Conservation (phyloP, 2,888 invertebrate genomes). For the Pseudeuparius sepicola region DNA sequence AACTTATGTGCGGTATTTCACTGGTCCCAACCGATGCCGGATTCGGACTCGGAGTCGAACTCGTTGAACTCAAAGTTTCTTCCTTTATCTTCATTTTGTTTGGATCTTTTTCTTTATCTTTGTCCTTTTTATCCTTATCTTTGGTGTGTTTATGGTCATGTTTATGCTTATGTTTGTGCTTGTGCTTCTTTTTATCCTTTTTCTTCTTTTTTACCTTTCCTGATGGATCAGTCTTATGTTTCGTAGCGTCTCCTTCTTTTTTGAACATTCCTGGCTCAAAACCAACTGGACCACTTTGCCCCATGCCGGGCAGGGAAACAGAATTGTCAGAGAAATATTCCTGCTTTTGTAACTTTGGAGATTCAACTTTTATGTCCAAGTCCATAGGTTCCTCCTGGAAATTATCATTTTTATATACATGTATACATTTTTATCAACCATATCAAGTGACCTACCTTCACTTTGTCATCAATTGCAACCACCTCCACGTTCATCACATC, state of each 20-base stretch:
- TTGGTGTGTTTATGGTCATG: slow-evolving; percentile 48
- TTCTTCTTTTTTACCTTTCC: slow-evolving; percentile 63
- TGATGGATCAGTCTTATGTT: slow-evolving; percentile 42
- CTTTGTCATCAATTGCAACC: slow-evolving; percentile 33
- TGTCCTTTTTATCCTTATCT: slow-evolving; percentile 45
- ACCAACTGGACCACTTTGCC: slow-evolving; percentile 61
- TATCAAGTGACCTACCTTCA: slow-evolving; percentile 23
- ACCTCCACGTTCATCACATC: slow-evolving; percentile 38
- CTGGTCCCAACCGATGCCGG: slow-evolving; percentile 31
- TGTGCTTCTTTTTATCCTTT: slow-evolving; percentile 79
- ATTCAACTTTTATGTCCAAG: slow-evolving; percentile 31
- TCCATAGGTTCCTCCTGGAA: slow-evolving; percentile 31
- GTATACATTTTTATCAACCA: too few species aligned
- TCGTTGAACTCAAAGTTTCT: slow-evolving; percentile 65
- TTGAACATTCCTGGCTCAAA: slow-evolving; percentile 81
- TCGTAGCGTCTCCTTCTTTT: slow-evolving; percentile 40
- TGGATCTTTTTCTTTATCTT: slow-evolving; percentile 45
- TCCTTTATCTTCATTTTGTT: slow-evolving; percentile 56
- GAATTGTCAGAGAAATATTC: slow-evolving; percentile 74
- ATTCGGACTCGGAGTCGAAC: slow-evolving; percentile 66
- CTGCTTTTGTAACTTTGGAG: slow-evolving; percentile 41
- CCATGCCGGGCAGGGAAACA: slow-evolving; percentile 64
- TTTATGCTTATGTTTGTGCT: slow-evolving; percentile 81
- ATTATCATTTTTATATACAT: slow-evolving; percentile 4
- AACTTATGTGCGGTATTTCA: too few species aligned